Percentiles rank a stretch among this genome's conserved stretches.
Evolutionary conservation across 1,140 invertebrate species (phyloP).

Genomic region (Coelopa frigida): DNA sequence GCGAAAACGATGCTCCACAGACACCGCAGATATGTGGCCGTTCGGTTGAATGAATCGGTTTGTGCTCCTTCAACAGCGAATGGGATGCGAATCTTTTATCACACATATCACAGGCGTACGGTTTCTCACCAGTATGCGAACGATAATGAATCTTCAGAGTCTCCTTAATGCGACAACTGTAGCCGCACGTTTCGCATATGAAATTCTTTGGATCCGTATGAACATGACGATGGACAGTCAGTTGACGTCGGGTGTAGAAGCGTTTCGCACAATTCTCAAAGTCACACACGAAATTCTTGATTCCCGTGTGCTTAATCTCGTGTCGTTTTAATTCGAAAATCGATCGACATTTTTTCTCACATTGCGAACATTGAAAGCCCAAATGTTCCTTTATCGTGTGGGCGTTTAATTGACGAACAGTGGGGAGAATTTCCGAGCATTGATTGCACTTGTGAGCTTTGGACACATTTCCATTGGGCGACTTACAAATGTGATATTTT

Average conservation of each 20-base stretch:
- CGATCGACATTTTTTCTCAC: not conserved
- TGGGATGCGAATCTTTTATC: slow-evolving; percentile 69
- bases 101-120: slow-evolving; percentile 67
- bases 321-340: not conserved
- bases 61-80: slow-evolving; percentile 43
- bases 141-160: slow-evolving; percentile 76
- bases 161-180: slow-evolving; percentile 64
- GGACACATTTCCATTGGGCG: slow-evolving; percentile 28
- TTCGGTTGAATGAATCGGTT: slow-evolving; percentile 77
- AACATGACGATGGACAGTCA: slow-evolving; percentile 29
- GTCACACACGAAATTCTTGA: slow-evolving; percentile 24
- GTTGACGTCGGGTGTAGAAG: slow-evolving; percentile 28
- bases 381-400: slow-evolving; percentile 9
- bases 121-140: slow-evolving; percentile 76
- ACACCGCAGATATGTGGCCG: slow-evolving; percentile 66
- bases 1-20: slow-evolving; percentile 72
- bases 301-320: slow-evolving; percentile 1
- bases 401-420: slow-evolving; percentile 1
- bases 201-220: slow-evolving; percentile 39
- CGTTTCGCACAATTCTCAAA: slow-evolving; percentile 30
- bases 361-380: slow-evolving; percentile 6
- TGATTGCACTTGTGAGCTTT: slow-evolving; percentile 15
- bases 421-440: slow-evolving; percentile 20
- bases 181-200: slow-evolving; percentile 36
- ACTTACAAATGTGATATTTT: slow-evolving; percentile 28